Base-by-base conservation (phyloP, 30 jellyfish, hydroid and myxozoan genomes). In the Catostylus mosaicus region DNA sequence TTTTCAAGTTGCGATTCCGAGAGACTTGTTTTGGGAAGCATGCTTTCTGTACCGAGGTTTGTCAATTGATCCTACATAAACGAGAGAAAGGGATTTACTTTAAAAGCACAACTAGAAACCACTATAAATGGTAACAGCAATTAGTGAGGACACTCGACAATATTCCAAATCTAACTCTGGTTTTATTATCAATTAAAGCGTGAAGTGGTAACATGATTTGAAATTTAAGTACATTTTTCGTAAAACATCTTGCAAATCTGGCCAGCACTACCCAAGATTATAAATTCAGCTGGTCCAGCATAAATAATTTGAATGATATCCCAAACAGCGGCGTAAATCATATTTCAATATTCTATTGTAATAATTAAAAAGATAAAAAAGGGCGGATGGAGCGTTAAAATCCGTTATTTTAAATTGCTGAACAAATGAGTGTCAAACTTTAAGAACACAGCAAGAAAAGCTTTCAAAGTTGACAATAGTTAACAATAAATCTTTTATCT, bases 1-100 rank as follows among this genome's bases (percentile, higher is more conserved):
- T 38, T 81, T 48, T 84, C 87, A 3, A 90, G 65, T 46, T 90
- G 97, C 6, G 96, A 68, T 59, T 90, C 97, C 2, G 89, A 56
- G 4, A 90, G 85, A 34, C 92, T 79, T 63, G 97, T 90, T 62
- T 84, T 90, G 1, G 97, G 93, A 31, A 84, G 65, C 96, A 90
- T 83, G 67, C 80, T 84, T 38, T 70, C 93, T 30, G 89, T 81
- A 19, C 97, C 97, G n/a, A 90, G 89, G 24, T 60, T 24, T 37
- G 74, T 46, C 35, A 90, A 71, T n/a, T 65, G 59, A 60, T 40
- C 67, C 85, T 74, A 33, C 14, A 35, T 26, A 35, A 59, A 59
- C 24, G 8, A 52, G 67, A 52, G 54, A 16, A 43, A 43, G 16
- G 16, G 14, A 43, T 43, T 6, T 43, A 6, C 54, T 6, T 6